Base-by-base conservation (phyloP, 2,888 invertebrate species). In the Eustalomyia histrio region DNA sequence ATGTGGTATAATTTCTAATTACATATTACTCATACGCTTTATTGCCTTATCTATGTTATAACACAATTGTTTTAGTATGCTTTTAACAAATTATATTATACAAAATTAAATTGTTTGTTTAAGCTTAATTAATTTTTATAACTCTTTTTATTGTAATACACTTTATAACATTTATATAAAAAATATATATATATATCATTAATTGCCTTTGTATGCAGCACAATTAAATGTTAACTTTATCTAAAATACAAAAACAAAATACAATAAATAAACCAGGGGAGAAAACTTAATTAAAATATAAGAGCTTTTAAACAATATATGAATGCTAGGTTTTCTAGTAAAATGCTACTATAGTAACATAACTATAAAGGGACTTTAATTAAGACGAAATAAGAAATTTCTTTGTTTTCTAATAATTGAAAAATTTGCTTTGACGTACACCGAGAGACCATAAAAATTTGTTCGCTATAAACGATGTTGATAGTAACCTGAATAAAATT, bases 41-140 rank as follows among this genome's bases (percentile, higher is more conserved):
- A 6, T 6, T 29, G 29, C 29, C 1, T 29, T 29, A 3, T 24
- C 2, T 24, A n/a, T n/a, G n/a, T 24, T 24, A 24, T 24, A 24
- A 24, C 5, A 24, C 10, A 35, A 35, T 35, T 35, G 35, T 35
- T 35, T 35, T 35, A 35, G 8, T 35, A 35, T 35, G 3, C 14
- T 39, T 29, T 29, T 1, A 29, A 29, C 4, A 29, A 29, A 39
- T 12, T 12, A 2, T 39, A 39, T 39, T 39, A 39, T 12, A 12
- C n/a, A n/a, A 47, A 14, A 47, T 47, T n/a, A n/a, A 47, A n/a
- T n/a, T 3, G 43, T 6, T 47, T 47, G 8, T 14, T n/a, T 29
- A 29, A 47, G 43, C 43, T 47, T 14, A 14, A 47, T 47, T 47
- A 47, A 47, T 47, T 47, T 47, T 47, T 47, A n/a, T 47, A 47